These are phyloP conservation scores for Characodon lateralis DNA, from an alignment of 2,797 vertebrate species.

Conservation along the genomic window DNA sequence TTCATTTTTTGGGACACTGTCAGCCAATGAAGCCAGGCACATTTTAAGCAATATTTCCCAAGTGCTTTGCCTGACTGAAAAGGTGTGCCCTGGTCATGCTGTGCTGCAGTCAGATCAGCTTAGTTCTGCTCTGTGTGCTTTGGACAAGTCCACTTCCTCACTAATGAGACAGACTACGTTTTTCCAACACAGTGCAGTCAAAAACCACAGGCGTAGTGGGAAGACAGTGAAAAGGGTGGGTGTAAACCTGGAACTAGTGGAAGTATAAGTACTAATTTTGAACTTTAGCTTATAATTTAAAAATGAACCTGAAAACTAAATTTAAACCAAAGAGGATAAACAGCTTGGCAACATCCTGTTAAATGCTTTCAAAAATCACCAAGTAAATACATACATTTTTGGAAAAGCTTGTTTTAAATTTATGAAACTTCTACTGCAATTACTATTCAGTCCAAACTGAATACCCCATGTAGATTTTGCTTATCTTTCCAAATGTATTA, in stretches of 20 bases:
- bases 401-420: background rate
- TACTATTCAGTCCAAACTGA: background rate
- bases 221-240: constrained; percentile 7
- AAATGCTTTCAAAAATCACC: background rate
- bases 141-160: constrained; percentile 63
- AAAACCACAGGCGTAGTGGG: constrained; percentile 21
- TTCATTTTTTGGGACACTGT: too few species aligned
- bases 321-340: background rate
- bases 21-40: background rate
- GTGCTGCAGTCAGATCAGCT: constrained; percentile 51
- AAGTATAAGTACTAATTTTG: constrained; percentile 39
- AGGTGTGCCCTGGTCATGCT: constrained; percentile 39
- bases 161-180: constrained; percentile 49
- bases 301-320: background rate
- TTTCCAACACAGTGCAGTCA: constrained; percentile 41
- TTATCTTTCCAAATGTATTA: too few species aligned
- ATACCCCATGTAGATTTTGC: too few species aligned
- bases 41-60: background rate
- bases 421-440: background rate
- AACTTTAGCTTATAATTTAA: constrained; percentile 23
- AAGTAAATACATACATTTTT: too few species aligned
- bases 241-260: background rate
- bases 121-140: constrained; percentile 56
- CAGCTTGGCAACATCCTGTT: background rate
- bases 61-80: constrained; percentile 6